A percentile compares a stretch with the other conserved stretches of the same genome.
Evolutionary conservation across 2,888 invertebrate species (phyloP).

Genomic region (Drosophila nr. medialis): DNA sequence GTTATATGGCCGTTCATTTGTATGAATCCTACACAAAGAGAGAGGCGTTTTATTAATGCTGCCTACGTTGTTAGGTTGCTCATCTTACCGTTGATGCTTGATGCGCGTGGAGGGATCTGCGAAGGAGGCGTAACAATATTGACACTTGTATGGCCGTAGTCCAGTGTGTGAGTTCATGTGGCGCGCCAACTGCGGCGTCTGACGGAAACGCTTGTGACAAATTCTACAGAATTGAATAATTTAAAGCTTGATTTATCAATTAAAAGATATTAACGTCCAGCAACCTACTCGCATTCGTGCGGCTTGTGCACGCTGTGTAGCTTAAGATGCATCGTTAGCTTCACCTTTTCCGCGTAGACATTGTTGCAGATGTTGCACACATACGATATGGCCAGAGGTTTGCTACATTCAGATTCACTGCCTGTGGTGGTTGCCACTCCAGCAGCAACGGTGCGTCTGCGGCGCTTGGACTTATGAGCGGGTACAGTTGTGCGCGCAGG

Average conservation of each 20-base stretch:
- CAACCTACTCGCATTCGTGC: slow-evolving; percentile 82
- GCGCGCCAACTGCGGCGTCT: slow-evolving; percentile 81
- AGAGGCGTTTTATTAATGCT: not conserved
- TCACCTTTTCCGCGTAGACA: slow-evolving; percentile 74
- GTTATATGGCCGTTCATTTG: slow-evolving; percentile 81
- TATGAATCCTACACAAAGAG: slow-evolving; percentile 73
- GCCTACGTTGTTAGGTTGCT: not conserved
- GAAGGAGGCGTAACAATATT: slow-evolving; percentile 81
- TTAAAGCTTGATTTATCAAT: not conserved
- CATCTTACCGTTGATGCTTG: slow-evolving; percentile 81
- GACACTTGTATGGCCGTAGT: slow-evolving; percentile 82
- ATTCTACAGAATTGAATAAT: slow-evolving; percentile 60
- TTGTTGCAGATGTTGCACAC: slow-evolving; percentile 82
- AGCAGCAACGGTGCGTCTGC: slow-evolving; percentile 2
- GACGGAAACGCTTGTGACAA: slow-evolving; percentile 81
- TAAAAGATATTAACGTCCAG: not conserved
- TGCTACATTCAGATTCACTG: slow-evolving; percentile 2
- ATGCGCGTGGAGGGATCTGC: slow-evolving; percentile 84
- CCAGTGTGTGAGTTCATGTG: slow-evolving; percentile 82
- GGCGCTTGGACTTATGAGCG: not conserved
- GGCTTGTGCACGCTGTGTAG: slow-evolving; percentile 79
- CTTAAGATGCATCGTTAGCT: slow-evolving; percentile 79
- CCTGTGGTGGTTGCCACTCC: not conserved
- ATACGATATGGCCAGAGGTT: slow-evolving; percentile 24
- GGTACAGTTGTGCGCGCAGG: not conserved